Conservation (phyloP, 2,797 vertebrate species). For the Xiphorhynchus erythropygius region DNA sequence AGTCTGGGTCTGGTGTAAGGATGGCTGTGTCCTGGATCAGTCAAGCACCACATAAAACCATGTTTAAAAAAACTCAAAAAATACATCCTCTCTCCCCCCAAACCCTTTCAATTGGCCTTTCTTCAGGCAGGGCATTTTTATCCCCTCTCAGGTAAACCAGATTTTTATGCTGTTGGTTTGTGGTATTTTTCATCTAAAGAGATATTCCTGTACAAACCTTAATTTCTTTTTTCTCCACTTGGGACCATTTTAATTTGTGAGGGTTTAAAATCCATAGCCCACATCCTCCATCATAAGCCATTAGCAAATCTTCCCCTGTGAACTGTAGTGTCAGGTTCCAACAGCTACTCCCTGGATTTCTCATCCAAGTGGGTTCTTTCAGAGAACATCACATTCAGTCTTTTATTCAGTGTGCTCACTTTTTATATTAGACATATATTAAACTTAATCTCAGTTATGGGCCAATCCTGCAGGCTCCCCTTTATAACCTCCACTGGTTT, state of each 20-base stretch:
- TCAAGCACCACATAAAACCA: background rate
- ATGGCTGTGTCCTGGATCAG: background rate
- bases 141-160: background rate
- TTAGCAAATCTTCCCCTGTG: background rate
- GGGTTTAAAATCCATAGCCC: background rate
- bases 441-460: background rate
- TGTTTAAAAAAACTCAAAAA: background rate
- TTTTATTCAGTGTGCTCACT: background rate
- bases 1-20: background rate
- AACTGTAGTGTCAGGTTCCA: background rate
- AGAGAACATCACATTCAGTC: background rate
- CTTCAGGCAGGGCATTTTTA: background rate
- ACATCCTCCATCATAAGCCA: background rate
- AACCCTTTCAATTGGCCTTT: background rate
- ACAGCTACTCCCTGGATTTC: background rate
- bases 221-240: background rate
- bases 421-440: background rate
- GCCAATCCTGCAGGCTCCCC: background rate
- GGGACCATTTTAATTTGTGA: background rate
- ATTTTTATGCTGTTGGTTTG: background rate
- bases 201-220: background rate
- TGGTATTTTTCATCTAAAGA: background rate
- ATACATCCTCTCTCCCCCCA: accelerated
- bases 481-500: background rate
- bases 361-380: background rate